phyloP scores from a whole-genome alignment of 2,797 vertebrate species.

The Ctenopoma kingsleyae region DNA sequence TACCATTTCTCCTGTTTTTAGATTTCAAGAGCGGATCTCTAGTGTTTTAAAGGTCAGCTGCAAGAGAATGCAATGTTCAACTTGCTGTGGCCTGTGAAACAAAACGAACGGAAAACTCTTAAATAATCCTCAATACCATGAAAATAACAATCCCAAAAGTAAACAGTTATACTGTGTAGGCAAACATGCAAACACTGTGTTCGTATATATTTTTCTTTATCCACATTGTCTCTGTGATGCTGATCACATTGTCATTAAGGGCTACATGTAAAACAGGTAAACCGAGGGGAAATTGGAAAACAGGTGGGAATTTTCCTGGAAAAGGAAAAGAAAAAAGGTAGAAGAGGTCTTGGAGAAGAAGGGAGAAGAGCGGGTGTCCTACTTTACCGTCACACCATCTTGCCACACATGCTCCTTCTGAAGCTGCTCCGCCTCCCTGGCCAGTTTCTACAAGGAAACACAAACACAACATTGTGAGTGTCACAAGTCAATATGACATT shows the following conservation, averaged over 20 bases:
- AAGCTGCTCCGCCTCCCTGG: constrained; percentile 92
- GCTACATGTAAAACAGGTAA: constrained; percentile 12
- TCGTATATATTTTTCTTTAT: constrained; percentile 12
- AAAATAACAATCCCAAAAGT: constrained; percentile 32
- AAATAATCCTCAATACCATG: constrained; percentile 27
- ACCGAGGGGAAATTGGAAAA: constrained; percentile 26
- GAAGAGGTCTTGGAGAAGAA: constrained; percentile 39
- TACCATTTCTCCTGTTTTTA: constrained; percentile 39
- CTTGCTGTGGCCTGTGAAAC: constrained; percentile 44
- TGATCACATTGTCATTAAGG: constrained; percentile 75
- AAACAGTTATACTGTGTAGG: constrained; percentile 7
- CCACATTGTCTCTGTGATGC: constrained; percentile 69
- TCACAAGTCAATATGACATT: constrained; percentile 48
- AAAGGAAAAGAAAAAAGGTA: constrained; percentile 14
- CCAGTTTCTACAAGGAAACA: constrained; percentile 88
- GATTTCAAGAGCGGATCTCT: constrained; percentile 53
- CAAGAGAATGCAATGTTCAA: constrained; percentile 56
- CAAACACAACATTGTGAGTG: constrained; percentile 62
- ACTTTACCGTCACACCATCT: constrained; percentile 95
- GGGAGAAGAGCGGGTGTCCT: constrained; percentile 44
- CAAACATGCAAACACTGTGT: not conserved
- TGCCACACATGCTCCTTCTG: constrained; percentile 95
- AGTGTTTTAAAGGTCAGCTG: constrained; percentile 72
- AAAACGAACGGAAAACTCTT: constrained; percentile 28
- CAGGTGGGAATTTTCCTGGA: constrained; percentile 22